Evolutionary conservation across 1,140 invertebrate species (phyloP).

Genomic region (Lerema accius): DNA sequence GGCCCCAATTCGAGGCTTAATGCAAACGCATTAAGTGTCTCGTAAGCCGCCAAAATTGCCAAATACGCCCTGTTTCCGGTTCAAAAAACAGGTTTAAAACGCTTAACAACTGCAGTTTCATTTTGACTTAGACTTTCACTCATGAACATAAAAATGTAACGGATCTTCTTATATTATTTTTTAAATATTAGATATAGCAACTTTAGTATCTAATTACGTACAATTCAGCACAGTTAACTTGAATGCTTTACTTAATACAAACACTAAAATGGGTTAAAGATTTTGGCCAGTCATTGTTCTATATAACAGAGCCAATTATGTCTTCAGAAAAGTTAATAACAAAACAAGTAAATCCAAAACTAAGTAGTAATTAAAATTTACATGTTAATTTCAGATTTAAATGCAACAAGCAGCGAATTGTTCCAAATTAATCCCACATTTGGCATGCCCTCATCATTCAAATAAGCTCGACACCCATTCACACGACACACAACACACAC

Average conservation of each 20-base stretch:
- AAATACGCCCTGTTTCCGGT: slow-evolving; percentile 23
- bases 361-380: neutral
- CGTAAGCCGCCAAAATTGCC: slow-evolving; percentile 15
- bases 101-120: neutral
- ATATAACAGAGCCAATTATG: too few species aligned
- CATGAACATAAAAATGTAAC: neutral
- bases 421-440: slow-evolving; percentile 5
- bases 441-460: neutral
- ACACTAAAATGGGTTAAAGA: too few species aligned
- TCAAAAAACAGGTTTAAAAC: neutral
- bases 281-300: too few species aligned
- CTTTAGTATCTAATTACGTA: too few species aligned
- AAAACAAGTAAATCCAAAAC: too few species aligned
- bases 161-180: too few species aligned
- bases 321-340: too few species aligned
- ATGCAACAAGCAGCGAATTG: neutral
- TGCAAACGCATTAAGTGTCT: slow-evolving; percentile 20
- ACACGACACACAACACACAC: slow-evolving; percentile 30
- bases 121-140: neutral
- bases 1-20: slow-evolving; percentile 12
- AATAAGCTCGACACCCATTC: slow-evolving; percentile 9
- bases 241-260: too few species aligned
- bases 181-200: too few species aligned
- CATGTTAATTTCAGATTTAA: slow-evolving; percentile 1
- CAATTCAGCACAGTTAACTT: too few species aligned